Evolutionary conservation across 1,140 invertebrate genomes (phyloP), one percentile per base, ranked within the genome.

Genomic region (Magallana angulata): DNA sequence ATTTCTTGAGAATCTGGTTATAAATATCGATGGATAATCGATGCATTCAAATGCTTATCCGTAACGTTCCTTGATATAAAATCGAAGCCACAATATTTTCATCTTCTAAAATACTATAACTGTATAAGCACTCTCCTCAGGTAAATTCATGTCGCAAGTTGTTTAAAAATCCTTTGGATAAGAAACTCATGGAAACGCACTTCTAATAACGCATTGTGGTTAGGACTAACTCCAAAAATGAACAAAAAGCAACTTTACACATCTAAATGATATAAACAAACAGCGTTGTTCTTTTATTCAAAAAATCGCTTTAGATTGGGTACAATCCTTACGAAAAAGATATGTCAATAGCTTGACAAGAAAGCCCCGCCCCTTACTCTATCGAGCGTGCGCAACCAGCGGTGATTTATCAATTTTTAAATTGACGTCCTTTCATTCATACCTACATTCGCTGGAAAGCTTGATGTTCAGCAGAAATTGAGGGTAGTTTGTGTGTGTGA

Each of bases 361-460:
- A 11, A 82, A 11, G 5, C 81, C 81, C 81, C 81, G 81, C 81
- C 81, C 81, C 81, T 82, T 82, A 57, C 18, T 18, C 81, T 58
- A 82, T 82, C 81, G 81, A 82, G 81, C 57, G 48, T 82, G 81
- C 81, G 81, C 81, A 58, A 24, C 81, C 81, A 57, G 81, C 57
- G 81, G 81, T 82, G 57, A 82, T 82, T 82, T 82, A 82, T 82
- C 81, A 82, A 76, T 76, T 76, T 76, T 76, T 76, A 76, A 76
- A 76, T 76, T 57, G 81, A 82, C 57, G 81, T 82, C 81, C 57
- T 58, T 57, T 57, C 81, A 82, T 82, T 82, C 81, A 82, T 82
- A 82, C 56, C 57, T 82, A 82, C 68, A 76, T 76, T 76, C 24
- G 68, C 68, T 36, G 8, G 68, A 76, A 30, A 30, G 14, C 24